These are phyloP conservation scores for Macrochelys suwanniensis DNA, from an alignment of 2,797 vertebrate genomes.

Conservation along the genomic window DNA sequence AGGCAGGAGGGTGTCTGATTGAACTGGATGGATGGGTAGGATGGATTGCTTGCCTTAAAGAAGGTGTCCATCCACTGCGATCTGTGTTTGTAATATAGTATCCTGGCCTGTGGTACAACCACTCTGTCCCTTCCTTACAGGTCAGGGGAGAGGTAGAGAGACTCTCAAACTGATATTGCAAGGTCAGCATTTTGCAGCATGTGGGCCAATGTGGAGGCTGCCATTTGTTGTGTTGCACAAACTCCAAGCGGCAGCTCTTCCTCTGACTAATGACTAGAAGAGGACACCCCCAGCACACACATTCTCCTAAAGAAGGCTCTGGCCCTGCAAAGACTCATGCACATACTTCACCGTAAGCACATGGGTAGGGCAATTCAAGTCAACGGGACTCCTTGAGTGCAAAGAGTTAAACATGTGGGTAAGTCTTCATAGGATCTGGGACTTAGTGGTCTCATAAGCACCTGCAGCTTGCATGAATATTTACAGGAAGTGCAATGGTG, in stretches of 20 bases:
- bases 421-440: not conserved
- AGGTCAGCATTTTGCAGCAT: not conserved
- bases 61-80: not conserved
- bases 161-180: not conserved
- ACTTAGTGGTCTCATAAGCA: not conserved
- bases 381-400: not conserved
- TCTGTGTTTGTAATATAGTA: not conserved
- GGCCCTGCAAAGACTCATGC: not conserved
- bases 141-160: not conserved
- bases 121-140: too few relatives aligned
- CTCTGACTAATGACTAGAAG: not conserved
- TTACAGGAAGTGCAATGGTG: not conserved
- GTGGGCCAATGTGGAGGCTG: not conserved
- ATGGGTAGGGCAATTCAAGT: not conserved
- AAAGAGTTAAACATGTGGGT: not conserved
- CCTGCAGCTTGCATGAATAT: not conserved
- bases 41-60: not conserved
- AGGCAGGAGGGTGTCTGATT: not conserved
- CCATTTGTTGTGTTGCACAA: not conserved
- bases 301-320: not conserved
- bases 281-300: not conserved
- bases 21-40: not conserved
- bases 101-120: not conserved
- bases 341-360: not conserved
- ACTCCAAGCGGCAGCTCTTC: not conserved